These are phyloP conservation scores for Calonectris borealis DNA, from an alignment of 2,113 vertebrate genomes.

Conservation along the genomic window DNA sequence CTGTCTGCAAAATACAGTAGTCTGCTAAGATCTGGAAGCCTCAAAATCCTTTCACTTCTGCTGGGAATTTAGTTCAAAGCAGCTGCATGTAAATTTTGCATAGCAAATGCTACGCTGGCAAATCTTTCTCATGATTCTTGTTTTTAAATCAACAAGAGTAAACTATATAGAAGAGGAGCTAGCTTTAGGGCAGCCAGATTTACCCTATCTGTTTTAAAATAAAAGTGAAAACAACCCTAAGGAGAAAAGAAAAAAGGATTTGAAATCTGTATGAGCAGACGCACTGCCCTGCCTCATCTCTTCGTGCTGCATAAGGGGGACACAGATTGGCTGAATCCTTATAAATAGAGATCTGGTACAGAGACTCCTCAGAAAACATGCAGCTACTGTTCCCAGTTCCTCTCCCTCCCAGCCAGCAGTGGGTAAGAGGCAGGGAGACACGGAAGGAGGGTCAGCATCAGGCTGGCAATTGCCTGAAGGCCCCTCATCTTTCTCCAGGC, in stretches of 20 bases:
- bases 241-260: neutral
- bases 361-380: neutral
- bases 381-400: neutral
- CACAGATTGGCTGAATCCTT: neutral
- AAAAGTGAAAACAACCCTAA: slow-evolving; percentile 13
- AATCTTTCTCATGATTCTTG: slow-evolving; percentile 20
- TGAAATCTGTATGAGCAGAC: slow-evolving; percentile 10
- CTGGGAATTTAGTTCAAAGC: slow-evolving; percentile 64
- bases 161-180: neutral
- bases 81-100: slow-evolving; percentile 45
- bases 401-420: neutral
- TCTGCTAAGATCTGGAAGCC: slow-evolving; percentile 31
- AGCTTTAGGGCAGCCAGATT: neutral
- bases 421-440: neutral
- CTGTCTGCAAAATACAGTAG: slow-evolving; percentile 18
- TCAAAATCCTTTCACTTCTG: slow-evolving; percentile 56
- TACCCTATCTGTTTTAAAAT: neutral
- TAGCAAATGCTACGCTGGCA: neutral
- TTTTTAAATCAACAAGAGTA: slow-evolving; percentile 37
- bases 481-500: neutral
- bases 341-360: neutral
- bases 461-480: neutral
- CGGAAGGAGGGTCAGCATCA: neutral
- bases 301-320: neutral
- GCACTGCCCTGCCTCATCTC: neutral